Base-by-base conservation (phyloP, 2,797 vertebrate genomes). In the Staurois parvus region DNA sequence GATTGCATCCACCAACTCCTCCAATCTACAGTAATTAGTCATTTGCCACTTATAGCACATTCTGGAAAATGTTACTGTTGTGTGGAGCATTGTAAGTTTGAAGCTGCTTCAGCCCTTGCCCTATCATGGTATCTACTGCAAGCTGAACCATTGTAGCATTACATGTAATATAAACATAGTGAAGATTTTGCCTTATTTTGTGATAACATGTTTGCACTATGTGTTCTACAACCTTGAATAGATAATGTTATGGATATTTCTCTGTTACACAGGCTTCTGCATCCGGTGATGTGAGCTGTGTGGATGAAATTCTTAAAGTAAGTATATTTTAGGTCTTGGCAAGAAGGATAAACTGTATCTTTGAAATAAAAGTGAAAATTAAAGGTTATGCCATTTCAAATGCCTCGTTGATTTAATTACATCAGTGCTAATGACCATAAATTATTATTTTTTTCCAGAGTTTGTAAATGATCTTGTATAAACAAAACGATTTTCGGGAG, bases 281-380 rank as follows among this genome's bases (percentile, higher is more conserved):
- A 81, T 95, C 97, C 3, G 96, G 97, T 84, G 98, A 99, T 77
- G 96, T 97, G 83, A 99, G 96, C 94, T 99, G 98, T 88, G 98
- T 99, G 42, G 98, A 99, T 92, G 98, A 99, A 92, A 99, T 99
- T 91, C 94, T 99, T 72, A 99, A 99, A 97, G 98, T 99, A 94
- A 91, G 94, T 91, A 42, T 6, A 77, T 26, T 29, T 17, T 59
- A 2, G 5, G 21, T 9, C 4, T 13, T 59, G 4, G 24, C 21
- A 59, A 24, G n/a, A 59, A 59, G 4, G n/a, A 28, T 26, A 10
- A 79, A 79, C 7, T 19, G 15, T 45, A 15, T 45, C 13, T 45
- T 45, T 45, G 13, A 45, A 15, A 11, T 42, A 42, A 42, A 42
- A 12, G 2, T 45, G 3, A 12, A 45, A 2, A 15, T 1, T 42